Evolutionary conservation across 2,888 invertebrate species (phyloP).

Genomic region (Andrena dorsata): DNA sequence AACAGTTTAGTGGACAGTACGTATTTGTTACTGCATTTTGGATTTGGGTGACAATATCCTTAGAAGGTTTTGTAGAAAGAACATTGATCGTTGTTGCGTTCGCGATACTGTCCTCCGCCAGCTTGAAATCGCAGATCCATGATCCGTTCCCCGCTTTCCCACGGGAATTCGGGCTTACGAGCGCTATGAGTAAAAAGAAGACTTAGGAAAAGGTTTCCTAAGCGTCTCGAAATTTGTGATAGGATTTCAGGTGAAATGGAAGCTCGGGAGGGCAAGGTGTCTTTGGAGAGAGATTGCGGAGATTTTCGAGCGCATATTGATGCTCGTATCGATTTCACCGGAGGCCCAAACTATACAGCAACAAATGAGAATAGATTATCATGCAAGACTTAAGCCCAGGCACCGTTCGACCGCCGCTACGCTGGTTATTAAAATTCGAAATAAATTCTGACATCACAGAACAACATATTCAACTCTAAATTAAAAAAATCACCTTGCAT

Average conservation of each 20-base stretch:
- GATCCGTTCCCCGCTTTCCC: conserved; percentile 25
- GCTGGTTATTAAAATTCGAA: too few relatives aligned
- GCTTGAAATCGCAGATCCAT: conserved; percentile 24
- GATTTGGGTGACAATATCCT: neutral
- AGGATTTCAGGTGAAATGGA: conserved; percentile 40
- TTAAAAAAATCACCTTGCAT: too few relatives aligned
- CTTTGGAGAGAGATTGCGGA: neutral
- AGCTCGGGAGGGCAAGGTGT: neutral
- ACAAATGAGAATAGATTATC: conserved; percentile 4
- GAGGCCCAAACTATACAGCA: neutral
- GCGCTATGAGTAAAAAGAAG: neutral
- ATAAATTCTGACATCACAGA: too few relatives aligned
- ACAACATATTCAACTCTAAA: too few relatives aligned
- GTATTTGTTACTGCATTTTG: too few relatives aligned
- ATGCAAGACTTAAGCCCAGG: neutral
- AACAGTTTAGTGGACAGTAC: too few relatives aligned
- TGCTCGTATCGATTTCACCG: neutral
- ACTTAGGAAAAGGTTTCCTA: conserved; percentile 17
- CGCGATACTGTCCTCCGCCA: neutral
- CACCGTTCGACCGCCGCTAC: too few relatives aligned
- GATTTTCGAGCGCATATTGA: conserved; percentile 7
- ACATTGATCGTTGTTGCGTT: conserved; percentile 7
- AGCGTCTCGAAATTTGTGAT: conserved; percentile 40
- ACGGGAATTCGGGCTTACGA: conserved; percentile 25
- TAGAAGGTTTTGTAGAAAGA: neutral